A percentile compares a stretch with the other conserved stretches of the same genome.
Conservation (phyloP, 2,113 vertebrate species). For the Solea senegalensis region DNA sequence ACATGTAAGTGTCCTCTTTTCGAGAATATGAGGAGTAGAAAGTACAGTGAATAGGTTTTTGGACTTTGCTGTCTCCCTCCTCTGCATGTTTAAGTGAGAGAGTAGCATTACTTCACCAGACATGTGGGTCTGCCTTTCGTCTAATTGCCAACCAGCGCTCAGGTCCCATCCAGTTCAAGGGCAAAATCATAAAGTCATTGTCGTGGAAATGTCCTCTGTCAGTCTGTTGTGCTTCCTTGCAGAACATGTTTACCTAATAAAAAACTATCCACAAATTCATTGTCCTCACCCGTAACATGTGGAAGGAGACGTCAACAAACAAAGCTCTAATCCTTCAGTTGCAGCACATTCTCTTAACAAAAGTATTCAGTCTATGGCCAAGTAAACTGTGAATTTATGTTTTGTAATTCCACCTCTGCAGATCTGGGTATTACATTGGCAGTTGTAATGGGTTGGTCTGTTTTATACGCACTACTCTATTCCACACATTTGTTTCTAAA, state of each 20-base stretch:
- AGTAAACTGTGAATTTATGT: conserved; percentile 9
- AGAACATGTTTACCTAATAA: too few species aligned
- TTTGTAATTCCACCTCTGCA: conserved; percentile 31
- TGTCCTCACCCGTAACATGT: not conserved
- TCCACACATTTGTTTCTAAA: conserved; percentile 17
- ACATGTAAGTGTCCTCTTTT: too few species aligned
- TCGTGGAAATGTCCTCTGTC: conserved; percentile 28
- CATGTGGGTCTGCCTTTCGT: conserved; percentile 15
- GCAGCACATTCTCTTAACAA: not conserved
- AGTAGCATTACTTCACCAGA: conserved; percentile 44
- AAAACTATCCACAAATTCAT: not conserved
- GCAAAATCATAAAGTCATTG: conserved; percentile 32
- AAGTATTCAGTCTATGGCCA: conserved; percentile 9
- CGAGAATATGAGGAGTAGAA: too few species aligned
- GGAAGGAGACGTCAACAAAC: conserved; percentile 12
- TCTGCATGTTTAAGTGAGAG: not conserved
- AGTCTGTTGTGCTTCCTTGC: too few species aligned
- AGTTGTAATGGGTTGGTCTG: conserved; percentile 35
- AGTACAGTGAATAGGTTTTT: not conserved
- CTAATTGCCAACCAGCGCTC: conserved; percentile 12
- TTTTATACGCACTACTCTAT: conserved; percentile 28
- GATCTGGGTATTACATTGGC: conserved; percentile 2
- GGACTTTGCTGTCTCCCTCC: too few species aligned
- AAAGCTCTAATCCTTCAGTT: conserved; percentile 10
- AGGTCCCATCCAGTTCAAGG: not conserved